Percentiles rank a stretch among this genome's conserved stretches.
phyloP scores from a whole-genome alignment of 1,140 invertebrate species.

The Globodera ellingtonae region DNA sequence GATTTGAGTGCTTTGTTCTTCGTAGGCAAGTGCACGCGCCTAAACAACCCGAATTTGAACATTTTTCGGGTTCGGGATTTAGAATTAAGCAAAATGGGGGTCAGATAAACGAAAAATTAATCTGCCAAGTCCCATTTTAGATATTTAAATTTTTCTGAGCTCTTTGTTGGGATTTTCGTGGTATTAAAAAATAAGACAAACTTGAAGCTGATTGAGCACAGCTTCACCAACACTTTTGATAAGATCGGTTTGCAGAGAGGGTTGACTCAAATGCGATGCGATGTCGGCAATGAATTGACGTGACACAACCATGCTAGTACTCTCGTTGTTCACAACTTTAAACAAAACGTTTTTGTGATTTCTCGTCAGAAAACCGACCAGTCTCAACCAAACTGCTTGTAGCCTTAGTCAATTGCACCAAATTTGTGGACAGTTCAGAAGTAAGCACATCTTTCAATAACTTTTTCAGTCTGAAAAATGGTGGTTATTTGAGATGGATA shows the following conservation, averaged over 20 bases:
- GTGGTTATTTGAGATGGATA: neutral
- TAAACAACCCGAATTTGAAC: neutral
- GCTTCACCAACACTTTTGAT: slow-evolving; percentile 13
- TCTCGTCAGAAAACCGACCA: neutral
- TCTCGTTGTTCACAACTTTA: slow-evolving; percentile 33
- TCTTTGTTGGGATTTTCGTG: too few relatives aligned
- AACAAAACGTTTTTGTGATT: neutral
- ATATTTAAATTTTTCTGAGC: too few relatives aligned
- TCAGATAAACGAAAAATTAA: too few relatives aligned
- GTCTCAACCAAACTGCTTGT: slow-evolving; percentile 21
- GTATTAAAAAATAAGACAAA: neutral
- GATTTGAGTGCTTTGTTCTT: slow-evolving; percentile 31
- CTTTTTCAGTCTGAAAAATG: slow-evolving; percentile 2
- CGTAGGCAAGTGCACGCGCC: slow-evolving; percentile 30
- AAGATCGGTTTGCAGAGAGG: neutral
- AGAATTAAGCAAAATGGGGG: too few relatives aligned
- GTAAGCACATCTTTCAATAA: slow-evolving; percentile 11
- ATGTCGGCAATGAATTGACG: slow-evolving; percentile 33
- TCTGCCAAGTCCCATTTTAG: too few relatives aligned
- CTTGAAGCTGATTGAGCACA: slow-evolving; percentile 21
- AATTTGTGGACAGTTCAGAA: neutral
- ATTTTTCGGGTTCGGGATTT: too few relatives aligned
- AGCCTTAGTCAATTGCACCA: slow-evolving; percentile 11
- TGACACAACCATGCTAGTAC: slow-evolving; percentile 33
- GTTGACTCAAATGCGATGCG: slow-evolving; percentile 11